These are phyloP conservation scores for Sarcophaga bullata DNA, from an alignment of 1,140 invertebrate genomes.

Conservation along the genomic window DNA sequence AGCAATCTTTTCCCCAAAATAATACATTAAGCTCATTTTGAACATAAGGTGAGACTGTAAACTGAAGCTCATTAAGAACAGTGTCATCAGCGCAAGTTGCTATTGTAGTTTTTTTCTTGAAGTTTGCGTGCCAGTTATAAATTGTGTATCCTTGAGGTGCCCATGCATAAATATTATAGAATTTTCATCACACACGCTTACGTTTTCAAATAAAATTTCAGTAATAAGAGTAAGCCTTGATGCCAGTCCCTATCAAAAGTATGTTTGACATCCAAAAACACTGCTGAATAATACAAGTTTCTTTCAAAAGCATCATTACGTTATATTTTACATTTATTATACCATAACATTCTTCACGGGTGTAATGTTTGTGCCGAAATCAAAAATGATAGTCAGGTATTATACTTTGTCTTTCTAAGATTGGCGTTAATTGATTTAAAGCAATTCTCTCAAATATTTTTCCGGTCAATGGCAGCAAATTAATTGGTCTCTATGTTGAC, in stretches of 20 bases:
- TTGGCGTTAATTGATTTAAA: not conserved
- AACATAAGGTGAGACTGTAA: not conserved
- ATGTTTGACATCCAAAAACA: not conserved
- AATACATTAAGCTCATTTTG: not conserved
- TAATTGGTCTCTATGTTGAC: not conserved
- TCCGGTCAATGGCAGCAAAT: not conserved
- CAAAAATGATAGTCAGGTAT: conserved; percentile 13
- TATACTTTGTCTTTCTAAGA: not conserved
- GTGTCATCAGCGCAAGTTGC: conserved; percentile 2
- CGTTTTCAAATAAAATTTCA: conserved; percentile 1
- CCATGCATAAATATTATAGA: not conserved
- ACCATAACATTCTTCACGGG: conserved; percentile 2
- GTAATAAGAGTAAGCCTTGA: conserved; percentile 8
- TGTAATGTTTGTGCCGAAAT: no score
- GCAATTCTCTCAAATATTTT: not conserved
- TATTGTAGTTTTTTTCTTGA: not conserved
- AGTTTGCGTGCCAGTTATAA: not conserved
- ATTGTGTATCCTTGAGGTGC: conserved; percentile 17
- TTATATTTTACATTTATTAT: not conserved
- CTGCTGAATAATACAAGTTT: not conserved
- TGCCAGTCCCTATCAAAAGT: not conserved
- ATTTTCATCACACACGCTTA: not conserved
- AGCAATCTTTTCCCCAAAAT: not conserved
- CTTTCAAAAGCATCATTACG: not conserved
- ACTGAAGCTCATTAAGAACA: not conserved